Conservation (phyloP, 2,888 invertebrate species). For the Aspidiotus rigidus region DNA sequence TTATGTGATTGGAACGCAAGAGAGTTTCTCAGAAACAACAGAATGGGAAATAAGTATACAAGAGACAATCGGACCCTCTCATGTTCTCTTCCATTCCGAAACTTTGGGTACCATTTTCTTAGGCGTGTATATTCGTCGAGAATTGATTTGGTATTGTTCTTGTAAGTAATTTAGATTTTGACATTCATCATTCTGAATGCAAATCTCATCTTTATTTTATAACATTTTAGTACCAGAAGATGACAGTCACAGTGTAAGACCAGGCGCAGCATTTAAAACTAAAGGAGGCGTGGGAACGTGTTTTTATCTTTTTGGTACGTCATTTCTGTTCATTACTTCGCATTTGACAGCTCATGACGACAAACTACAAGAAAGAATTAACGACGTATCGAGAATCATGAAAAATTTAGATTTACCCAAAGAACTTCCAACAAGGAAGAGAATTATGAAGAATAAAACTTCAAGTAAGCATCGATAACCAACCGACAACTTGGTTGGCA, state of each 20-base stretch:
- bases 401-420: conserved; percentile 73
- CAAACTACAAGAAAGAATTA: conserved; percentile 73
- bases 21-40: conserved; percentile 74
- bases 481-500: no score
- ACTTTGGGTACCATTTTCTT: conserved; percentile 78
- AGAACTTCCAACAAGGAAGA: conserved; percentile 57
- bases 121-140: conserved; percentile 76
- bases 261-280: conserved; percentile 81
- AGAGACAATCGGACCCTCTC: conserved; percentile 86
- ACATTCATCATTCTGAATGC: not conserved
- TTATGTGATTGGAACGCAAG: conserved; percentile 87
- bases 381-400: conserved; percentile 75
- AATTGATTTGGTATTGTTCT: conserved; percentile 93
- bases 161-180: conserved; percentile 10
- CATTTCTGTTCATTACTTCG: conserved; percentile 87
- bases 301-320: conserved; percentile 88
- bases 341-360: conserved; percentile 85
- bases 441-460: conserved; percentile 39
- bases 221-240: conserved; percentile 63
- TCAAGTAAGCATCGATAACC: conserved; percentile 6
- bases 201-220: not conserved
- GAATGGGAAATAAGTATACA: conserved; percentile 87
- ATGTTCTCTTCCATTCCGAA: conserved; percentile 77
- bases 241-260: conserved; percentile 73
- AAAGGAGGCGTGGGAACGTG: conserved; percentile 92